Evolutionary conservation across 2,888 invertebrate genomes (phyloP).

Genomic region (Rhodophaea formosa): DNA sequence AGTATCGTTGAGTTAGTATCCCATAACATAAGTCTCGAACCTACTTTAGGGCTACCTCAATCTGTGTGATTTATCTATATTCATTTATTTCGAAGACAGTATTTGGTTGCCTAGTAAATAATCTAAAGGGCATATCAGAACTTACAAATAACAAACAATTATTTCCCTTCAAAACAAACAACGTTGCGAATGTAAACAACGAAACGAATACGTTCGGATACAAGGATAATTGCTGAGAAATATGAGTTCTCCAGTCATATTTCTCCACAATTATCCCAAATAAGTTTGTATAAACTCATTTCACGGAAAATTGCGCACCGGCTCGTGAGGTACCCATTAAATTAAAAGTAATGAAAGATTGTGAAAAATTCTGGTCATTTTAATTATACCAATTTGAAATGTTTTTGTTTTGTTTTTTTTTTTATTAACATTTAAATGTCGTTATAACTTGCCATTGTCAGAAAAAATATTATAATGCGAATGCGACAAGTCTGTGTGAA

Average conservation of each 20-base stretch:
- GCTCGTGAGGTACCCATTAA: constrained; percentile 42
- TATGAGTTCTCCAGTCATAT: constrained; percentile 41
- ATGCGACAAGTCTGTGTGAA: too few species aligned
- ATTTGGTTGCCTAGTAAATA: not conserved
- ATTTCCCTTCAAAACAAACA: constrained; percentile 9
- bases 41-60: too few species aligned
- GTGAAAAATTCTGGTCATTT: constrained; percentile 30
- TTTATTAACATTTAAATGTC: not conserved
- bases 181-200: not conserved
- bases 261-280: constrained; percentile 50
- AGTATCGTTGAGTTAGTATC: too few species aligned
- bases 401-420: not conserved
- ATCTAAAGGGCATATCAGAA: not conserved
- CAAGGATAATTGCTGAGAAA: constrained; percentile 35
- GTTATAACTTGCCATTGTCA: not conserved
- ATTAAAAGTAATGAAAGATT: constrained; percentile 49
- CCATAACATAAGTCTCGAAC: too few species aligned
- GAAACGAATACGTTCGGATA: constrained; percentile 29
- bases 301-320: constrained; percentile 45
- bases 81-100: too few species aligned
- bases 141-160: constrained; percentile 1
- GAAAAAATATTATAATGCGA: not conserved
- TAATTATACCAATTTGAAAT: constrained; percentile 15
- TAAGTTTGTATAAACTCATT: constrained; percentile 52
- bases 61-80: too few species aligned